Conservation (phyloP, 2,113 vertebrate species). For the Rhinolophus sinicus region DNA sequence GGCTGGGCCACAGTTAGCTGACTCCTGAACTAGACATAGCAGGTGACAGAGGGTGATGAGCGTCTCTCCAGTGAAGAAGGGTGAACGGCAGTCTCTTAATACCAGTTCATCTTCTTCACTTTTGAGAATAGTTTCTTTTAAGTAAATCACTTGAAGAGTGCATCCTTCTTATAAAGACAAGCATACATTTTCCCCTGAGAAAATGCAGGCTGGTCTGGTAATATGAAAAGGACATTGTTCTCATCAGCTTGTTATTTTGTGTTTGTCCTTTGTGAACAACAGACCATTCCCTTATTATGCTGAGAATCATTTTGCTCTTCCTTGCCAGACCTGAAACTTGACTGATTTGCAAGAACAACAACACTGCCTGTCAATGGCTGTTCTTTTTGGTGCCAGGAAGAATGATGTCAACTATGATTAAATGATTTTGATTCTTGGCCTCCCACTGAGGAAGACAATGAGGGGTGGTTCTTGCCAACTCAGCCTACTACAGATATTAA, state of each 20-base stretch:
- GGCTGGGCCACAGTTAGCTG: neutral
- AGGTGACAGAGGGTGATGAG: neutral
- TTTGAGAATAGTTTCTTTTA: neutral
- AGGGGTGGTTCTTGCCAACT: slow-evolving; percentile 20
- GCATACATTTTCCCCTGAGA: neutral
- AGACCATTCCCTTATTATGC: slow-evolving; percentile 43
- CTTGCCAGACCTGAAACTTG: slow-evolving; percentile 59
- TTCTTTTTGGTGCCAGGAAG: slow-evolving; percentile 42
- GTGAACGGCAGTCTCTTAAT: neutral
- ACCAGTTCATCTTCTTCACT: neutral
- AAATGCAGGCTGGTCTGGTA: neutral
- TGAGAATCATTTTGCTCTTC: slow-evolving; percentile 40
- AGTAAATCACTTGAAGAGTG: neutral
- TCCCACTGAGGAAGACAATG: neutral
- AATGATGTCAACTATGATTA: slow-evolving; percentile 55
- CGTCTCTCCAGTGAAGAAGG: neutral
- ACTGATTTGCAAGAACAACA: slow-evolving; percentile 32
- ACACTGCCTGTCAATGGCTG: slow-evolving; percentile 46
- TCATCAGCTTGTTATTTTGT: neutral
- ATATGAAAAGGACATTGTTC: neutral
- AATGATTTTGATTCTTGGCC: slow-evolving; percentile 61
- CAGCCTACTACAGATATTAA: neutral
- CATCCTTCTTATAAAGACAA: neutral
- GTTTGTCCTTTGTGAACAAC: slow-evolving; percentile 45
- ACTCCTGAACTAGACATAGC: neutral